phyloP scores from a whole-genome alignment of 2,797 vertebrate genomes.

The Peromyscus nudipes region DNA sequence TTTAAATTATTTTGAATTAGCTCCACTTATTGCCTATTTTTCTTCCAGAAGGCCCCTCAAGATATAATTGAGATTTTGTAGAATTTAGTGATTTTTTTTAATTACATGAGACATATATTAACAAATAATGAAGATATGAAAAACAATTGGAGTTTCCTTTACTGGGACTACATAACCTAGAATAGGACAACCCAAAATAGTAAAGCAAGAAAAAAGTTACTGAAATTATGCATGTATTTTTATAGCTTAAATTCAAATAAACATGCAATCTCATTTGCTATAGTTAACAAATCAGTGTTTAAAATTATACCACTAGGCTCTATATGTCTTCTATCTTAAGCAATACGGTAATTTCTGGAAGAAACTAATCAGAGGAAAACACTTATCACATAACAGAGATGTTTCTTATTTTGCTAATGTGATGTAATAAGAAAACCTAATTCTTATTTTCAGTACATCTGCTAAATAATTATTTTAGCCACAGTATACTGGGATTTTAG shows the following conservation, averaged over 20 bases:
- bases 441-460: not conserved
- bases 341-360: not conserved
- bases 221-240: not conserved
- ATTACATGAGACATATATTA: not conserved
- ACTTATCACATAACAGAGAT: not conserved
- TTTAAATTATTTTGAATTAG: not conserved
- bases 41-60: not conserved
- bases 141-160: not conserved
- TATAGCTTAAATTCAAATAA: not conserved
- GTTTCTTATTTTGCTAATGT: conserved; percentile 41
- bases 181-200: not conserved
- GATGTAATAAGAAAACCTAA: conserved; percentile 8
- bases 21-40: not conserved
- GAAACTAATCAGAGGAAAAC: conserved; percentile 31
- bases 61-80: not conserved
- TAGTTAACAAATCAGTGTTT: conserved; percentile 31
- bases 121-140: not conserved
- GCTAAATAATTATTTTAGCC: not conserved
- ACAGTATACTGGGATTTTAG: not conserved
- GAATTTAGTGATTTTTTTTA: not conserved
- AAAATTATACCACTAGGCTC: not conserved
- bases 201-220: not conserved
- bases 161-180: not conserved
- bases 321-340: conserved; percentile 22
- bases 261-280: conserved; percentile 38